Base-by-base conservation (phyloP, 2,797 vertebrate species). In the Spheniscus humboldti region DNA sequence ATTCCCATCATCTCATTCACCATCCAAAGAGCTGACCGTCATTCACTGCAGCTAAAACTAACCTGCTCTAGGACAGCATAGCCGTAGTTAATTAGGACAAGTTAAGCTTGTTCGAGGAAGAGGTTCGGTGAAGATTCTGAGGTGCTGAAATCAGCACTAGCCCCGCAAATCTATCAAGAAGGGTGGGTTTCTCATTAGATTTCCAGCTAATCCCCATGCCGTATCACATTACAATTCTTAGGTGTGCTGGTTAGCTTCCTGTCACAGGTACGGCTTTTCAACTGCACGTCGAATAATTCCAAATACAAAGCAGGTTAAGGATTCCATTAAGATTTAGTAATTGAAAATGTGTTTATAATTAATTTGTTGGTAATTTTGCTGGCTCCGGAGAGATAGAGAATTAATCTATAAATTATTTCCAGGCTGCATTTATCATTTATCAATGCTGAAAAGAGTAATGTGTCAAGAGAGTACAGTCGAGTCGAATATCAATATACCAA, bases 191-290 rank as follows among this genome's bases (percentile, higher is more conserved):
- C 52, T 66, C 24, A 6, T 23, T 7, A 28, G 24, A 48, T 35
- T 48, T 53, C 37, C 60, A 45, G 17, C 47, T 50, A 43, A 39
- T 16, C 18, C 41, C 48, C 48, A n/a, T 4, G 4, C 33, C 6
- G 1, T 11, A 18, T 22, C 71, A 20, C 71, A 11, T 27, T 3
- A 27, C 0, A 0, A 11, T 60, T 60, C 16, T 15, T 10, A 17
- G 0, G 0, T 1, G 9, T 33, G 23, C 52, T 43, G 15, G 9
- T 35, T 47, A 9, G 43, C 28, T 43, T 52, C 25, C 28, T 55
- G 17, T 6, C 45, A 20, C 31, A 30, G 10, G 4, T 18, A 18
- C 5, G 16, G 59, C 52, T 71, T 62, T 72, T 75, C 37, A 75
- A 10, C 18, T n/a, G 28, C 45, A 16, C 6, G 1, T 10, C 19